Evolutionary conservation across 2,797 vertebrate genomes (phyloP).

Genomic region (Mormyrus proboscirostris): DNA sequence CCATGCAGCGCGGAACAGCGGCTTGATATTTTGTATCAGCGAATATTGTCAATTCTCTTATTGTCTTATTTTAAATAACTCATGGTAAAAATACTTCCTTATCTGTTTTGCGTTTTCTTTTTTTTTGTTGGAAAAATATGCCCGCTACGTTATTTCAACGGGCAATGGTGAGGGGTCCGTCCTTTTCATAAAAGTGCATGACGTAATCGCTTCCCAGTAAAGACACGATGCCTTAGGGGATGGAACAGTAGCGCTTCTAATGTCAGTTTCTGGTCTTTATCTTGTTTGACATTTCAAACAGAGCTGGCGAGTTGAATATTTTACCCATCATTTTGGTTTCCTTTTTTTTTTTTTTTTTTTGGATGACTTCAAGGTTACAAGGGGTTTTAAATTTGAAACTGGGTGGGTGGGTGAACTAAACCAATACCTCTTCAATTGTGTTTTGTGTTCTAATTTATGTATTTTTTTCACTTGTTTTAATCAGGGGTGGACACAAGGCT

Average conservation of each 20-base stretch:
- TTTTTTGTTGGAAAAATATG: background rate
- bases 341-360: background rate
- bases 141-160: background rate
- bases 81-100: background rate
- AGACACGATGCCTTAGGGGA: background rate
- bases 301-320: background rate
- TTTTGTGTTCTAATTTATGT: background rate
- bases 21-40: conserved; percentile 14
- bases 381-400: background rate
- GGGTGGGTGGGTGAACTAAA: background rate
- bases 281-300: background rate
- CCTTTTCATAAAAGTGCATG: background rate
- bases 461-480: conserved; percentile 28
- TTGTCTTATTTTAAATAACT: background rate
- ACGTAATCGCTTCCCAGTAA: background rate
- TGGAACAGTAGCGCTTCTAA: background rate
- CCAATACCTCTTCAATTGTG: background rate
- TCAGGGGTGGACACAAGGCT: conserved; percentile 90
- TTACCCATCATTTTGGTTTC: background rate
- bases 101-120: background rate
- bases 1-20: conserved; percentile 68
- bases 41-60: background rate
- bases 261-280: background rate
- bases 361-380: background rate
- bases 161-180: background rate